A percentile compares a stretch with the other conserved stretches of the same genome.
Conservation (phyloP, 2,888 invertebrate species). For the Mantis religiosa region DNA sequence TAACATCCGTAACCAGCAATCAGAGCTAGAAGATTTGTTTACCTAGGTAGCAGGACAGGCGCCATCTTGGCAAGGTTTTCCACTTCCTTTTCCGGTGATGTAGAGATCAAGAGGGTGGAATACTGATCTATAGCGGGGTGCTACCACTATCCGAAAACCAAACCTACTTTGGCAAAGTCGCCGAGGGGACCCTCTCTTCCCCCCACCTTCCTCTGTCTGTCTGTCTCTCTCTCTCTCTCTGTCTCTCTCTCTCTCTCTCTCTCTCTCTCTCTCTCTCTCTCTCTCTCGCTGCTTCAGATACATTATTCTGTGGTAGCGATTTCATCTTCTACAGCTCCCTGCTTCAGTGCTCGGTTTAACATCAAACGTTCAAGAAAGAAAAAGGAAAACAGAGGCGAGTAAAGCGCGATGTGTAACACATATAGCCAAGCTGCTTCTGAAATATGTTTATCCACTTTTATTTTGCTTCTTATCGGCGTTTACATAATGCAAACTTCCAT, state of each 20-base stretch:
- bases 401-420: background rate
- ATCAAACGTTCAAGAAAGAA: background rate
- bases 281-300: background rate
- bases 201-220: too few relatives aligned
- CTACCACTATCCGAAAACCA: background rate
- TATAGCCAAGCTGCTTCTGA: background rate
- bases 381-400: background rate
- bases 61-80: conserved; percentile 7
- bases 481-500: background rate
- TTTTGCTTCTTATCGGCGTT: background rate
- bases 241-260: background rate
- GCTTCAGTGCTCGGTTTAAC: background rate
- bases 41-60: background rate
- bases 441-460: background rate
- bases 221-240: background rate
- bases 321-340: background rate
- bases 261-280: background rate
- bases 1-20: background rate
- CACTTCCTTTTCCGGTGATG: conserved; percentile 9
- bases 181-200: background rate
- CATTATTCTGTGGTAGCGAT: background rate
- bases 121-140: background rate
- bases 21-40: background rate
- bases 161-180: background rate
- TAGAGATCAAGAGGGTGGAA: background rate